Evolutionary conservation across 2,888 invertebrate species (phyloP), one percentile per base, ranked within the genome.

Genomic region (Siphonodentalium dalli): DNA sequence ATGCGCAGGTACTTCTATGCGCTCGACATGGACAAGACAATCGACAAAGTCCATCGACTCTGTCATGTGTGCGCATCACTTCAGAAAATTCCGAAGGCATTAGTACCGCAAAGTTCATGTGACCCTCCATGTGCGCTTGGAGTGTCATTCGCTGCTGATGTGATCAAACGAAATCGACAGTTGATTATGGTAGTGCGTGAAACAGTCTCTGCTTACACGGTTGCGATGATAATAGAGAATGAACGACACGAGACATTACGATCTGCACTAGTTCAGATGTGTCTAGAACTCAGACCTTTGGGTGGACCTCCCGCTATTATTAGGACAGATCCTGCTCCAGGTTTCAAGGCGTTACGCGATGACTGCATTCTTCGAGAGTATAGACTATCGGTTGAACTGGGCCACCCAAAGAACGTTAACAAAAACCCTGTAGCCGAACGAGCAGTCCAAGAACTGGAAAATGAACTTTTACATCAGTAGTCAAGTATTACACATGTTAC

Each of bases 361-460:
- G 63, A 66, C 33, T 27, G 46, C n/a, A n/a, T 40, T 3, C 51
- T 66, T 3, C 9, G 38, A 9, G 29, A 48, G 5, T 26, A 58
- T 15, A 40, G 52, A 8, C 33, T 68, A n/a, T n/a, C 13, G 6
- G 31, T 66, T 24, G 63, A 66, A 28, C 45, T 66, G 31, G 63
- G 63, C 3, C 34, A 61, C 1, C 37, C 43, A 8, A 68, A 62
- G 38, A 66, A 69, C n/a, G n/a, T n/a, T n/a, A n/a, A n/a, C n/a
- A 67, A 68, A 43, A 69, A 66, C 41, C 65, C 67, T 9, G 58
- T 68, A 0, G 68, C 66, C 13, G 66, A 68, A 54, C 58, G 54
- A 28, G 66, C 66, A n/a, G 52, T 71, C 15, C 57, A 52, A 21
- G 69, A 72, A 51, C 45, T 70, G 6, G 58, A 60, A 34, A 53